phyloP scores from a whole-genome alignment of 2,113 vertebrate genomes.

The Fulmarus glacialis region DNA sequence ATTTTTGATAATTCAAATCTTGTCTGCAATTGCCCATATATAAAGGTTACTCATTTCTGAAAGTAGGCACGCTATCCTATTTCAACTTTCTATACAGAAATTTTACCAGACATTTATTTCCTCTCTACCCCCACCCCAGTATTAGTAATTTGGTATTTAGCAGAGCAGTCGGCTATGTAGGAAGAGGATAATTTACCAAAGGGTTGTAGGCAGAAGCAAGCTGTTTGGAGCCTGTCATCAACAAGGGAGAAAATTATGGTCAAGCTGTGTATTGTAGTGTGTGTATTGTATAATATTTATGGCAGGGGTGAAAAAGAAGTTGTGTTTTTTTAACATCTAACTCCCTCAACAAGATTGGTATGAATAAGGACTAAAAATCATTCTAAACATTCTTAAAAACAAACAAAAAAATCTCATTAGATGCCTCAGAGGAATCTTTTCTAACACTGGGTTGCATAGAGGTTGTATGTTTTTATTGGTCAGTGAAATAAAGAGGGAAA shows the following conservation, averaged over 20 bases:
- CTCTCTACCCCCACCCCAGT: not conserved
- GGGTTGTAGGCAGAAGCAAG: not conserved
- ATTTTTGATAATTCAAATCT: not conserved
- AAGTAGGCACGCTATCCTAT: not conserved
- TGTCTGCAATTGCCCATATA: not conserved
- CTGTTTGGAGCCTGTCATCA: not conserved
- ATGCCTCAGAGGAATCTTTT: not conserved
- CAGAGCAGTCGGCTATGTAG: not conserved
- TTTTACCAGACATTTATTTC: not conserved
- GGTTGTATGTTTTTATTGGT: not conserved
- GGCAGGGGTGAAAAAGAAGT: not conserved
- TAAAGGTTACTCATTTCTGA: not conserved
- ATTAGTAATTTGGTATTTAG: not conserved
- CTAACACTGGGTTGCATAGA: not conserved
- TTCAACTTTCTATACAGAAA: not conserved
- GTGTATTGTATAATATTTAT: not conserved
- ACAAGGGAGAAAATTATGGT: not conserved
- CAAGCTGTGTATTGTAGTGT: not conserved
- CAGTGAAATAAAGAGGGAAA: not conserved
- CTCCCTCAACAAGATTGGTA: not conserved
- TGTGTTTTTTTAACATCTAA: not conserved
- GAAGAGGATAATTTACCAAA: not conserved
- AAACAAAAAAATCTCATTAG: not conserved
- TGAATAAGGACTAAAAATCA: not conserved
- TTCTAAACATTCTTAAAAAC: not conserved